Conservation (phyloP, 2,888 invertebrate genomes). For the Tenthredo livida region DNA sequence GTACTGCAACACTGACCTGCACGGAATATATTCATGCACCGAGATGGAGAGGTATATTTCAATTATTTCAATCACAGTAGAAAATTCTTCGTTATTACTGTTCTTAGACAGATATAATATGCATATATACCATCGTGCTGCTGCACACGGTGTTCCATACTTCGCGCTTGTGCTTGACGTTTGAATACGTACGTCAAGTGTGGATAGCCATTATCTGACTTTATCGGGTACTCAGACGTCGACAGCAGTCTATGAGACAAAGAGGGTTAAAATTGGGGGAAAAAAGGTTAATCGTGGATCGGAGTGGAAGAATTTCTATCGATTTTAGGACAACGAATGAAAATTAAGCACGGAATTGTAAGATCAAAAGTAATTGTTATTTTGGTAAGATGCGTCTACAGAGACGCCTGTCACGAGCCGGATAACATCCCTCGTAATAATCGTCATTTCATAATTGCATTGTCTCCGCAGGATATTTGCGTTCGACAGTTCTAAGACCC, state of each 20-base stretch:
- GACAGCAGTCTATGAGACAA: background rate
- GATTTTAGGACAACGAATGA: background rate
- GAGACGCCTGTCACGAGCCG: background rate
- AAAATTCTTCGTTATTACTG: background rate
- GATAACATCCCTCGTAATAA: background rate
- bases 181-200: background rate
- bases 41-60: slow-evolving; percentile 2
- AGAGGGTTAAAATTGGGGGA: background rate
- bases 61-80: slow-evolving; percentile 2
- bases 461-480: background rate
- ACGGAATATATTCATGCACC: background rate
- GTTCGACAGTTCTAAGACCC: background rate
- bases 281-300: background rate
- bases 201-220: background rate
- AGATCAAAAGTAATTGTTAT: slow-evolving; percentile 1
- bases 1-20: background rate
- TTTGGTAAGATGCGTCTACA: background rate
- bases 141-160: background rate
- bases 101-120: background rate
- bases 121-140: background rate
- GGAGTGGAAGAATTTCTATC: background rate
- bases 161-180: background rate
- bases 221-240: background rate
- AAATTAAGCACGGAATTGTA: background rate
- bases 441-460: background rate